Percentiles rank a stretch among this genome's conserved stretches.
phyloP scores from a whole-genome alignment of 2,797 vertebrate species.

The Diplodus puntazzo region DNA sequence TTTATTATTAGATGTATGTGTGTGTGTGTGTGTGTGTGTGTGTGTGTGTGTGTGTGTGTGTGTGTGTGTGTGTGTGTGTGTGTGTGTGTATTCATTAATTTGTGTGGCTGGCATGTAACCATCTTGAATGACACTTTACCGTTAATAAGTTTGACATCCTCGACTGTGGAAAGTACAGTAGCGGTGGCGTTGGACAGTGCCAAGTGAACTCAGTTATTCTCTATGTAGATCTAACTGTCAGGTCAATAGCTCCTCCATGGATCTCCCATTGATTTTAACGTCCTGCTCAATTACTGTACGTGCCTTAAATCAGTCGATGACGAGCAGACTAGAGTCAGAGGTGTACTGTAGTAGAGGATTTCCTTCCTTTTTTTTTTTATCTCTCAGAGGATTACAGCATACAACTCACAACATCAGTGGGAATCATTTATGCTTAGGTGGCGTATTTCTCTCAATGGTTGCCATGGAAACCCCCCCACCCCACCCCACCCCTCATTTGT shows the following conservation, averaged over 20 bases:
- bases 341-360: too few relatives aligned
- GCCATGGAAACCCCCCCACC: constrained; percentile 60
- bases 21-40: neutral
- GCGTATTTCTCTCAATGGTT: constrained; percentile 68
- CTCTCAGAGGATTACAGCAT: constrained; percentile 7
- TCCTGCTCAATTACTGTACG: constrained; percentile 17
- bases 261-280: constrained; percentile 47
- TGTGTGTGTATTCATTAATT: neutral
- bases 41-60: neutral
- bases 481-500: constrained; percentile 27
- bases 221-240: constrained; percentile 27
- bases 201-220: constrained; percentile 42
- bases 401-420: constrained; percentile 39
- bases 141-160: constrained; percentile 16
- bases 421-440: constrained; percentile 61
- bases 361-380: neutral
- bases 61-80: neutral
- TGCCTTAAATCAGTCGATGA: constrained; percentile 21
- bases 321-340: neutral
- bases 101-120: neutral
- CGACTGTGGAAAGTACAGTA: constrained; percentile 5
- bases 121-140: constrained; percentile 10
- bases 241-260: constrained; percentile 25
- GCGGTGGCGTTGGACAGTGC: constrained; percentile 12
- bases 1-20: neutral